Conservation (phyloP, 2,797 vertebrate species). For the Enoplosus armatus region DNA sequence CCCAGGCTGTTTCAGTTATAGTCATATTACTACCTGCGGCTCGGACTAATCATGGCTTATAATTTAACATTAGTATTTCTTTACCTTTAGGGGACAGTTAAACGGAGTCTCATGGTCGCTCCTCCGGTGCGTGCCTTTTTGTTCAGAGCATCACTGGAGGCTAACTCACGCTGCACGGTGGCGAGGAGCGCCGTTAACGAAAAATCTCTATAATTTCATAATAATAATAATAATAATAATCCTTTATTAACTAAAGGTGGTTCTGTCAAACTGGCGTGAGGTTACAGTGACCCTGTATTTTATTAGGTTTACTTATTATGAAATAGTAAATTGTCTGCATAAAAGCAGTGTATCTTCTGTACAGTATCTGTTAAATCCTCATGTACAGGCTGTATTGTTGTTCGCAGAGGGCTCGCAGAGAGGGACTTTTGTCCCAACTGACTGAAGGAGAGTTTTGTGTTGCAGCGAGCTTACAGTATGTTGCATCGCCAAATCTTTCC, state of each 20-base stretch:
- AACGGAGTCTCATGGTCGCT: slow-evolving; percentile 25
- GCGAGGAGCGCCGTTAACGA: slow-evolving; percentile 7
- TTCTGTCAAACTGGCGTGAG: not conserved
- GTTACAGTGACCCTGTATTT: not conserved
- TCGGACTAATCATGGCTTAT: not conserved
- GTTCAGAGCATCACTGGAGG: slow-evolving; percentile 68
- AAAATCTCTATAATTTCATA: not conserved
- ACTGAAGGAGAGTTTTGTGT: slow-evolving; percentile 7
- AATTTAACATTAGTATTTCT: not conserved
- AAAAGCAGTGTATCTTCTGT: not conserved
- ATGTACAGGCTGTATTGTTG: not conserved
- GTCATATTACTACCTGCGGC: not conserved
- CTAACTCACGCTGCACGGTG: slow-evolving; percentile 21
- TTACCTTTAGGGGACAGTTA: not conserved
- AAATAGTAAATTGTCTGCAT: not conserved
- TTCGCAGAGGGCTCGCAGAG: not conserved
- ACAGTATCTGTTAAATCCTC: not conserved
- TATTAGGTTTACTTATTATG: not conserved
- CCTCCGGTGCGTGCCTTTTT: slow-evolving; percentile 63
- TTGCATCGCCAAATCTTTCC: not conserved
- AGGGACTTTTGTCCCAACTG: slow-evolving; percentile 1
- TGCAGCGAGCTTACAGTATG: not conserved
- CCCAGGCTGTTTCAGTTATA: not conserved
- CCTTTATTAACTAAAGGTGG: not conserved
- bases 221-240: not conserved